These are phyloP conservation scores for Troides helena DNA, from an alignment of 2,888 invertebrate genomes.

Conservation along the genomic window DNA sequence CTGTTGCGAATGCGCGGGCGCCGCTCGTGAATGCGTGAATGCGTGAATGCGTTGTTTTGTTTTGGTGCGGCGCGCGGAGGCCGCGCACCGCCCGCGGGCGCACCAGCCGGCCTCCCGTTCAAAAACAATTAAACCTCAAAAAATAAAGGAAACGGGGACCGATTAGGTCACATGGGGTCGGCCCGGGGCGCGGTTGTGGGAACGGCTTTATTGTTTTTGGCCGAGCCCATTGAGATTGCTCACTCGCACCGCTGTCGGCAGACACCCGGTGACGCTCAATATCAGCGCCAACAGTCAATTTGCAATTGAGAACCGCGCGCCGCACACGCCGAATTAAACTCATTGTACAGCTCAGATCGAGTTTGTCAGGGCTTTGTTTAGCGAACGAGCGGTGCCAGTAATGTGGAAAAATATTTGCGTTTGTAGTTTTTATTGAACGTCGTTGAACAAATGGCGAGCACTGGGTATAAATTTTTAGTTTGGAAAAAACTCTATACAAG, in stretches of 20 bases:
- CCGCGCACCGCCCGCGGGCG: conserved; percentile 58
- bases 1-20: conserved; percentile 19
- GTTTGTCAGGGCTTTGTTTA: conserved; percentile 39
- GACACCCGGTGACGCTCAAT: conserved; percentile 29
- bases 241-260: conserved; percentile 42
- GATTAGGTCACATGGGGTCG: conserved; percentile 42
- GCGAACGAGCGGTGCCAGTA: conserved; percentile 20
- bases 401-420: conserved; percentile 23
- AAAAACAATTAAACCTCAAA: conserved; percentile 70
- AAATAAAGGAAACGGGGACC: conserved; percentile 49
- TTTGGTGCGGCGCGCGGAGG: conserved; percentile 37
- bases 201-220: conserved; percentile 61
- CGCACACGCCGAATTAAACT: conserved; percentile 47
- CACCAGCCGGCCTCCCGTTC: conserved; percentile 62
- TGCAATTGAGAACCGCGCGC: conserved; percentile 37
- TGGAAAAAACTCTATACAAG: no score
- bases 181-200: conserved; percentile 68
- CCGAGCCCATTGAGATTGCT: conserved; percentile 53
- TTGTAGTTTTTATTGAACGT: conserved; percentile 7
- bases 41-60: conserved; percentile 19
- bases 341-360: conserved; percentile 35
- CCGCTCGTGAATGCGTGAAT: background rate
- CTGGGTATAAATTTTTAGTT: background rate
- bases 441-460: conserved; percentile 20
- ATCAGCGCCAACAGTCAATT: conserved; percentile 42